Evolutionary conservation across 2,888 invertebrate genomes (phyloP).

Genomic region (Sinodicranocentrus sp.): DNA sequence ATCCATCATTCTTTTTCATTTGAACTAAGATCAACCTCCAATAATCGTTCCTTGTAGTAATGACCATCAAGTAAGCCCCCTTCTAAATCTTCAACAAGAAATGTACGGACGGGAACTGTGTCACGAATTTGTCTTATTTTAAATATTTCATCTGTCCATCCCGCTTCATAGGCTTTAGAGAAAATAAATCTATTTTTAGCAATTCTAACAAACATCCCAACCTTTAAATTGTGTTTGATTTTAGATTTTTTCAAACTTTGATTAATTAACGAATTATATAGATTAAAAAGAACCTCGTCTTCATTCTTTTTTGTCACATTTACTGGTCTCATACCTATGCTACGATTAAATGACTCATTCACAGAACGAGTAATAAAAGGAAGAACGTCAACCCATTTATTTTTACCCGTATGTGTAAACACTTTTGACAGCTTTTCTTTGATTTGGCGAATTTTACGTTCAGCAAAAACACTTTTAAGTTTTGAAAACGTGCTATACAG

Average conservation of each 20-base stretch:
- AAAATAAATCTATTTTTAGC: too few relatives aligned
- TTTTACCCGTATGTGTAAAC: not conserved
- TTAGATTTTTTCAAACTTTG: too few relatives aligned
- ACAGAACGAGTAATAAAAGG: not conserved
- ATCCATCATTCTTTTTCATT: too few relatives aligned
- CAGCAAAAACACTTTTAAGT: not conserved
- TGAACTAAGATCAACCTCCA: not conserved
- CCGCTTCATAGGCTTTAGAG: not conserved
- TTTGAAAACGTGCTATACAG: not conserved
- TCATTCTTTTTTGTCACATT: not conserved
- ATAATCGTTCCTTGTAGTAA: not conserved
- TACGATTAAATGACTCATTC: not conserved
- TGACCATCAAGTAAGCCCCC: not conserved
- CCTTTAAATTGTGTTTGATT: too few relatives aligned
- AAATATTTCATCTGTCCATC: not conserved
- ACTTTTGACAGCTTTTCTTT: not conserved
- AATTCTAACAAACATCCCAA: too few relatives aligned
- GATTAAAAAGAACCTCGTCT: too few relatives aligned
- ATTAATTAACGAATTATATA: not conserved
- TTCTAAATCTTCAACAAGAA: not conserved
- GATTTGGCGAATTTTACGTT: not conserved
- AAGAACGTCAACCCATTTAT: not conserved
- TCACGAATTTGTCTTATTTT: not conserved
- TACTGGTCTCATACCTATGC: not conserved
- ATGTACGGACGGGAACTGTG: not conserved